Percentiles rank a stretch among this genome's conserved stretches.
These are phyloP conservation scores for Chloropsis cyanopogon DNA, from an alignment of 2,113 vertebrate genomes.

Conservation along the genomic window DNA sequence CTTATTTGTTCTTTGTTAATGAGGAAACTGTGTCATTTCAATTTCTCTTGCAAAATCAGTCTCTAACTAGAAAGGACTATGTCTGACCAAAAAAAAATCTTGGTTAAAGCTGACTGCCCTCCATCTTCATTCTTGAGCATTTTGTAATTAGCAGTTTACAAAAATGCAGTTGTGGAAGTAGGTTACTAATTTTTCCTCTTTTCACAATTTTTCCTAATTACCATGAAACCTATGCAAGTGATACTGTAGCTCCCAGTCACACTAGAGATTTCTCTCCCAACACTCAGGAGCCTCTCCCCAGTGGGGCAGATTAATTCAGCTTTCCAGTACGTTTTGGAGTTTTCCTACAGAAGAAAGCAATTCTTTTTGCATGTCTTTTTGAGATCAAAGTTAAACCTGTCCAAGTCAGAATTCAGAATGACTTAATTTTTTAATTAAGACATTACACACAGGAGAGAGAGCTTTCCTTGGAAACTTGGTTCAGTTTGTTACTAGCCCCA, in stretches of 20 bases:
- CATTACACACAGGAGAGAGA: neutral
- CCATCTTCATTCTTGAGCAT: neutral
- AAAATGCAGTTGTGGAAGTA: neutral
- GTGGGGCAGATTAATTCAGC: neutral
- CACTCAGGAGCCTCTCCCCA: neutral
- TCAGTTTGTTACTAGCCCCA: neutral
- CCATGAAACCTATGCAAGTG: neutral
- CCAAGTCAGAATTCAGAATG: neutral
- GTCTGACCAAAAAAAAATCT: neutral
- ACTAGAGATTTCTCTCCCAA: neutral
- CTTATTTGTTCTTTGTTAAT: neutral
- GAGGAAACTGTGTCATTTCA: neutral
- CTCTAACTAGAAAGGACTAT: neutral
- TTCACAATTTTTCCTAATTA: neutral
- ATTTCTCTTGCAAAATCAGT: neutral
- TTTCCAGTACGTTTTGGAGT: conserved; percentile 10
- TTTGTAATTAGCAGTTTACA: neutral
- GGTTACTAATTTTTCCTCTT: neutral
- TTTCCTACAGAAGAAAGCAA: conserved; percentile 31
- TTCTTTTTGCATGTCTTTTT: neutral
- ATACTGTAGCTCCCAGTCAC: neutral
- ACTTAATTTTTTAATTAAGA: conserved; percentile 43
- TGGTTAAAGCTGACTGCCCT: neutral
- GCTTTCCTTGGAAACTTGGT: conserved; percentile 21
- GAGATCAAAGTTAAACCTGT: neutral